Percentiles rank a stretch among this genome's conserved stretches.
These are phyloP conservation scores for Sinella curviseta DNA, from an alignment of 1,140 invertebrate species.

Conservation along the genomic window DNA sequence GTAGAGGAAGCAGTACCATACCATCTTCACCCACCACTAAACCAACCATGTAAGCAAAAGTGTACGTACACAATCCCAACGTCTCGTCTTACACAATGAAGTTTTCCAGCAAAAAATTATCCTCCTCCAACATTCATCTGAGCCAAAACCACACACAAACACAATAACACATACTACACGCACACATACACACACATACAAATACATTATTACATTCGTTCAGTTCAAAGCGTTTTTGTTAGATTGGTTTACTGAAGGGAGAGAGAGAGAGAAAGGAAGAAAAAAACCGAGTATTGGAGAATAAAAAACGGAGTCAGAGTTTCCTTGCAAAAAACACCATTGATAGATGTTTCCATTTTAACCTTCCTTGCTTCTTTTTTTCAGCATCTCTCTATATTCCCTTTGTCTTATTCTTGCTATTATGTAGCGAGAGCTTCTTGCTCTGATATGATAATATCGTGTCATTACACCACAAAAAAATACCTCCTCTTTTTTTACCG, in stretches of 20 bases:
- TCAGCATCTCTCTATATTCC: too few species aligned
- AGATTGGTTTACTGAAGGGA: background rate
- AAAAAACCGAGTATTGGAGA: too few species aligned
- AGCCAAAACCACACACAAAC: constrained; percentile 8
- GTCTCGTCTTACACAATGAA: background rate
- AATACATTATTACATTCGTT: background rate
- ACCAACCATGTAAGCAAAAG: background rate
- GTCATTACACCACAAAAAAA: too few species aligned
- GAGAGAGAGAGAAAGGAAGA: too few species aligned
- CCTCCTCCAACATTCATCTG: background rate
- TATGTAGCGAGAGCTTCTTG: too few species aligned
- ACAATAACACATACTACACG: background rate
- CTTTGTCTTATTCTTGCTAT: too few species aligned
- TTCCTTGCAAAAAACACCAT: too few species aligned
- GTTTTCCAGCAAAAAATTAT: constrained; percentile 9
- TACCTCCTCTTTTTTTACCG: too few species aligned
- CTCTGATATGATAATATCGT: too few species aligned
- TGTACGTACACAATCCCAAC: constrained; percentile 4
- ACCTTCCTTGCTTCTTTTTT: too few species aligned
- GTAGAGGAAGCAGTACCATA: background rate
- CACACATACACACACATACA: background rate
- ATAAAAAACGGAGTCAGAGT: too few species aligned
- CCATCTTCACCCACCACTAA: background rate
- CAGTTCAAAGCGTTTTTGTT: background rate
- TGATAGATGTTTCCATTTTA: too few species aligned